Percentiles rank a stretch among this genome's conserved stretches.
Conservation (phyloP, 2,888 invertebrate genomes). For the Eupithecia pulchellata region DNA sequence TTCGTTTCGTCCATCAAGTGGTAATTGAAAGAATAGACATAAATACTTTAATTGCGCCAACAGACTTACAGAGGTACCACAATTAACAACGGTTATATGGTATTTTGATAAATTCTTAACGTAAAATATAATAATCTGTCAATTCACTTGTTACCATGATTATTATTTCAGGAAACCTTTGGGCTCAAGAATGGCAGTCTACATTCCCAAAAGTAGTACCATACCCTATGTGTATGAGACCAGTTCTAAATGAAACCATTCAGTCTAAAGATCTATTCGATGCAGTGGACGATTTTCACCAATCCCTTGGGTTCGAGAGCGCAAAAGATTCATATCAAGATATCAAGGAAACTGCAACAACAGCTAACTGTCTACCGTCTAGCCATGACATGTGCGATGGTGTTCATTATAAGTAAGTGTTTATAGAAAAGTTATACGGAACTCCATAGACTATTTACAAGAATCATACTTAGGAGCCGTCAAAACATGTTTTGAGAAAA, state of each 20-base stretch:
- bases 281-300: constrained; percentile 86
- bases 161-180: constrained; percentile 85
- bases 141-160: not conserved
- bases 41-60: no score
- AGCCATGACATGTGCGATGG: constrained; percentile 90
- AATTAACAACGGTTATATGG: no score
- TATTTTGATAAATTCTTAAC: no score
- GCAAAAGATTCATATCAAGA: constrained; percentile 86
- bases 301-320: constrained; percentile 85
- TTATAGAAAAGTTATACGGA: not conserved
- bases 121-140: no score
- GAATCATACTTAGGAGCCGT: not conserved
- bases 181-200: constrained; percentile 88
- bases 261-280: constrained; percentile 82
- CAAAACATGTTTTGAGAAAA: not conserved
- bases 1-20: no score
- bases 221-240: constrained; percentile 82
- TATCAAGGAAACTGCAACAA: constrained; percentile 85
- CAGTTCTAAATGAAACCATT: constrained; percentile 74
- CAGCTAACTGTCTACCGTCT: constrained; percentile 88
- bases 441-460: not conserved
- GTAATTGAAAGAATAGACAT: no score
- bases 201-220: constrained; percentile 79
- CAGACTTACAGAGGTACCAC: no score
- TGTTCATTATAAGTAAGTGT: constrained; percentile 85